phyloP scores from a whole-genome alignment of 2,888 invertebrate genomes.

The Apotomis betuletana region DNA sequence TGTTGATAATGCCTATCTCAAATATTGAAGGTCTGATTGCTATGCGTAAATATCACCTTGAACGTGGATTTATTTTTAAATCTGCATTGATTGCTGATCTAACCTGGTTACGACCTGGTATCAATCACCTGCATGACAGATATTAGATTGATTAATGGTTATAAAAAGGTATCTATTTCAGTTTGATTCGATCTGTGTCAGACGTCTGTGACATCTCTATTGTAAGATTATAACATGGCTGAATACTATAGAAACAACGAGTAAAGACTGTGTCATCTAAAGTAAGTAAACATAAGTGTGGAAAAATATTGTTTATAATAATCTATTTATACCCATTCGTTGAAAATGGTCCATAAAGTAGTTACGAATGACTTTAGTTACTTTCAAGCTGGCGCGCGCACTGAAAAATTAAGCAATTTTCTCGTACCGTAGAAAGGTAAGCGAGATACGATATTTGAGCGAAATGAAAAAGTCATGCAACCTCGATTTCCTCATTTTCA shows the following conservation, averaged over 20 bases:
- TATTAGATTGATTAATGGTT: conserved; percentile 16
- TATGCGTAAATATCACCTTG: conserved; percentile 32
- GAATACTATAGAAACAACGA: no score
- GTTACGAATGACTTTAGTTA: not conserved
- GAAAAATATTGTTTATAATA: no score
- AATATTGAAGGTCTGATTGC: conserved; percentile 18
- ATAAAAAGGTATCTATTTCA: conserved; percentile 3
- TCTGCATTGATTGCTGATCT: conserved; percentile 18
- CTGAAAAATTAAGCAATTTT: not conserved
- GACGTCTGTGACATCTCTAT: not conserved
- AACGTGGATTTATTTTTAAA: conserved; percentile 29
- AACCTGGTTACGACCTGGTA: not conserved
- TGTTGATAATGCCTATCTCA: conserved; percentile 6
- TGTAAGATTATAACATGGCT: no score
- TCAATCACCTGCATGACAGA: conserved; percentile 4
- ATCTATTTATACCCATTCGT: no score
- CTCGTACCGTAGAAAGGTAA: not conserved
- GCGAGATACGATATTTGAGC: not conserved
- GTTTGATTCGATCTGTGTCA: not conserved
- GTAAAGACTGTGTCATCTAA: no score
- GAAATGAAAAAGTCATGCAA: conserved; percentile 12
- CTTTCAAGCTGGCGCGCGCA: not conserved
- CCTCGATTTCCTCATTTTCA: conserved; percentile 8
- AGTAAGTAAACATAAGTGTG: no score
- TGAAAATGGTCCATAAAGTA: no score